Base-by-base conservation (phyloP, 2,888 invertebrate species). In the Machimus rusticus region DNA sequence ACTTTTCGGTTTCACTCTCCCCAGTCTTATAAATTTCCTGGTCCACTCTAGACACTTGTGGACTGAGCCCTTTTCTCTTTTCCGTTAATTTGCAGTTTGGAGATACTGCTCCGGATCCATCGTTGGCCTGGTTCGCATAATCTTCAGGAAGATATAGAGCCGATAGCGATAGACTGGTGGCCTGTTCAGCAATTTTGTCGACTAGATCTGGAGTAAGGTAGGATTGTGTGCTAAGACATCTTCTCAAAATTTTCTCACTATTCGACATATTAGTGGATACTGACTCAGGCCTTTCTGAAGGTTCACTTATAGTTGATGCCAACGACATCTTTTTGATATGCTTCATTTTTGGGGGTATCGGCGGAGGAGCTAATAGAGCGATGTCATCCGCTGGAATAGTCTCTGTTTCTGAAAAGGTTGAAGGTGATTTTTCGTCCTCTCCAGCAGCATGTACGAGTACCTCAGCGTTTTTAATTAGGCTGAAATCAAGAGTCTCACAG, bases 31-130 rank as follows among this genome's bases (percentile, higher is more conserved):
- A 43, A 23, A 19, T 23, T 39, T 78, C 78, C 3, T 23, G 43
- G 19, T 51, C 39, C 14, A n/a, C 34, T 39, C 57, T 82, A n/a
- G 82, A 82, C n/a, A 77, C 39, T 51, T 88, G 88, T 34, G 87
- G 23, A 66, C 86, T 88, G 19, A 87, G 6, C 1, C 79, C 28
- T 46, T 86, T 74, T 74, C 86, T 87, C 8, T 66, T 66, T 23
- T 88, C 85, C 2, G 86, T 87, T 74, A 89, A 86, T 87, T 89
- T 89, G 28, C 86, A 89, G 51, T 43, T 89, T 14, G 89, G 89
- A 14, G 89, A 78, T 14, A 89, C 89, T 19, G 87, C 76, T n/a
- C 57, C 82, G 1, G 89, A 89, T 6, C 89, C 89, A 88, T 90
- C 90, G 37, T 66, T 66, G 19, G 57, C 39, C 3, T 19, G 74